phyloP scores from a whole-genome alignment of 2,888 invertebrate species.

The Cephus nigrinus region DNA sequence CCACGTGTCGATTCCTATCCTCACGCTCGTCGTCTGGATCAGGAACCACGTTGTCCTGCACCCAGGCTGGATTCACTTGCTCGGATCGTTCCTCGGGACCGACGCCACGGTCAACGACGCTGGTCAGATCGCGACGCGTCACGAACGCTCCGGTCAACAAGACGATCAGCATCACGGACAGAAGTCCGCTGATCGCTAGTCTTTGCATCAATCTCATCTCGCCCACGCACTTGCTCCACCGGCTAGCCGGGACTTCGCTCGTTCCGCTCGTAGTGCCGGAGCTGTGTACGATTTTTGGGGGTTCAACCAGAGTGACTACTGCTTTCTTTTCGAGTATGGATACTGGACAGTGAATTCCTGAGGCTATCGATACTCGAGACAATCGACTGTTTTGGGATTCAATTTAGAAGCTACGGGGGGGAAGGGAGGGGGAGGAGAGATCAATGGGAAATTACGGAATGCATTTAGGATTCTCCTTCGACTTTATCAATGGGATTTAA shows the following conservation, averaged over 20 bases:
- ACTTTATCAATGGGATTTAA: background rate
- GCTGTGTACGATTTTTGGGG: conserved; percentile 15
- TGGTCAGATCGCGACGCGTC: conserved; percentile 55
- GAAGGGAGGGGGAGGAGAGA: background rate
- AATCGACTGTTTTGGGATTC: background rate
- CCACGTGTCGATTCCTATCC: conserved; percentile 29
- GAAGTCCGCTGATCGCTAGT: conserved; percentile 60
- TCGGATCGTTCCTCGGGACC: conserved; percentile 56
- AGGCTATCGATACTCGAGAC: background rate
- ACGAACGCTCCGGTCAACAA: conserved; percentile 59
- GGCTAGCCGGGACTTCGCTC: conserved; percentile 42
- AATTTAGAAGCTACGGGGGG: background rate
- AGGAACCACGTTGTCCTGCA: conserved; percentile 54
- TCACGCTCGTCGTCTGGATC: conserved; percentile 42
- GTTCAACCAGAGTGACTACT: background rate
- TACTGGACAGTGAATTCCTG: background rate
- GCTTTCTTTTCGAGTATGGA: background rate
- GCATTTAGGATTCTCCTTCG: background rate
- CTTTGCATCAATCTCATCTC: conserved; percentile 62
- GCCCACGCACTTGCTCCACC: conserved; percentile 46
- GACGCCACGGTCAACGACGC: conserved; percentile 55
- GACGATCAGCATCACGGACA: conserved; percentile 60
- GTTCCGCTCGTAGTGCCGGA: conserved; percentile 50
- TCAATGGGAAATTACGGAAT: background rate
- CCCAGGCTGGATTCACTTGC: conserved; percentile 56